Evolutionary conservation across 2,888 invertebrate species (phyloP).

Genomic region (Chloromyia formosa): DNA sequence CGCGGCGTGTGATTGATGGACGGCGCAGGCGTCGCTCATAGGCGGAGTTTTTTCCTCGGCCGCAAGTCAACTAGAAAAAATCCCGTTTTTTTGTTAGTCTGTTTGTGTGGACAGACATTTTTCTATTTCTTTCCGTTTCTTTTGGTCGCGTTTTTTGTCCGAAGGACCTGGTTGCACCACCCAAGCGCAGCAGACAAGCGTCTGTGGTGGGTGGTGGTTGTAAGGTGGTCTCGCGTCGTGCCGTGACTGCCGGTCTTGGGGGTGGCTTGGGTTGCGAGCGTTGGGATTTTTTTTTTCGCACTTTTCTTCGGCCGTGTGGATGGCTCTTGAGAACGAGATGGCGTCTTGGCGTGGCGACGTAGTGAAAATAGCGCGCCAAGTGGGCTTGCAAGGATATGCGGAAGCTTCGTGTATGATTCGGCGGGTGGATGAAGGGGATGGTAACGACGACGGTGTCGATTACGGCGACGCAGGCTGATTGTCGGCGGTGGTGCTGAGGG

Average conservation of each 20-base stretch:
- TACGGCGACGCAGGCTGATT: neutral
- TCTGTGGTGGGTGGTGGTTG: conserved; percentile 24
- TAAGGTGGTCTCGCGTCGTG: conserved; percentile 17
- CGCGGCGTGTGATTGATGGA: conserved; percentile 28
- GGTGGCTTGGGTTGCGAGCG: conserved; percentile 1
- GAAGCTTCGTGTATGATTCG: neutral
- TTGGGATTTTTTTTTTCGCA: neutral
- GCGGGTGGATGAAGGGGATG: neutral
- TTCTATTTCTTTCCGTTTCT: conserved; percentile 36
- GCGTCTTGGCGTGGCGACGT: conserved; percentile 9
- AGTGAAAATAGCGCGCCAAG: conserved; percentile 27
- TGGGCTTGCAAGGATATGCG: conserved; percentile 18
- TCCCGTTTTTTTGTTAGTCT: neutral
- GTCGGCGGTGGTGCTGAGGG: neutral
- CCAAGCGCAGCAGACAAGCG: conserved; percentile 20
- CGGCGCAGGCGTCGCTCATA: conserved; percentile 48
- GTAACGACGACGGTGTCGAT: conserved; percentile 10
- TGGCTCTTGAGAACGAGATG: conserved; percentile 35
- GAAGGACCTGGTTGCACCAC: conserved; percentile 35
- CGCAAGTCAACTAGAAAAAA: conserved; percentile 14
- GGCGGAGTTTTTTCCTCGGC: conserved; percentile 48
- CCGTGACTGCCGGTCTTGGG: conserved; percentile 5
- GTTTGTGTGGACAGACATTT: conserved; percentile 35
- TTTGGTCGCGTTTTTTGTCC: neutral
- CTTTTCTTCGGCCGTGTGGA: conserved; percentile 16